phyloP scores from a whole-genome alignment of 1,140 invertebrate genomes.

The Drosophila sucinea region DNA sequence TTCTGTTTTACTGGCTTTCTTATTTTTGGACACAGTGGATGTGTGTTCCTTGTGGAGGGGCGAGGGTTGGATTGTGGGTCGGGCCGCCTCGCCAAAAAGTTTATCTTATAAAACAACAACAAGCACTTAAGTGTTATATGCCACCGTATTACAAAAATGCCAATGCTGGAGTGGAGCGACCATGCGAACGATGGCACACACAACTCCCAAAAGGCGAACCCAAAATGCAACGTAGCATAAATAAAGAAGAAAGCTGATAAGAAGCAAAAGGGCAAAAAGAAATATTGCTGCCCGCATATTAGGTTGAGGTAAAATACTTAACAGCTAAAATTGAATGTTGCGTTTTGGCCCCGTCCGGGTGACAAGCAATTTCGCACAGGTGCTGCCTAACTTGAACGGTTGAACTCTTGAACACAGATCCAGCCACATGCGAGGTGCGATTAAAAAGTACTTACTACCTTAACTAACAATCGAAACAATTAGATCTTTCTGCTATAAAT shows the following conservation, averaged over 20 bases:
- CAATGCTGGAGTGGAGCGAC: conserved; percentile 21
- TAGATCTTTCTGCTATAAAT: too few relatives aligned
- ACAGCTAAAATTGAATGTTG: conserved; percentile 75
- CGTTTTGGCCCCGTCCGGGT: conserved; percentile 52
- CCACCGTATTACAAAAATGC: conserved; percentile 78
- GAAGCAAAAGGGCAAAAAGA: conserved; percentile 48
- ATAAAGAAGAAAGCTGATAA: conserved; percentile 77
- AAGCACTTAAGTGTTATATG: conserved; percentile 81
- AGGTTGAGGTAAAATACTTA: conserved; percentile 30
- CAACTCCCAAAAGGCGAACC: conserved; percentile 31
- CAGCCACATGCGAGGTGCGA: conserved; percentile 22
- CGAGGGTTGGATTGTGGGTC: too few relatives aligned
- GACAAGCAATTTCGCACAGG: conserved; percentile 75
- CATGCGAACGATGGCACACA: too few relatives aligned
- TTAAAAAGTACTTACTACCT: background rate
- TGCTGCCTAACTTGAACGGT: conserved; percentile 43
- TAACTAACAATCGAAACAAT: too few relatives aligned
- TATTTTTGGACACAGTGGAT: conserved; percentile 26
- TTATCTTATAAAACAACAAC: conserved; percentile 82
- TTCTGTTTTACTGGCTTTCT: conserved; percentile 33
- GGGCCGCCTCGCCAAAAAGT: conserved; percentile 34
- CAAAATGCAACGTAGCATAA: conserved; percentile 74
- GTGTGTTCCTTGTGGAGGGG: conserved; percentile 32
- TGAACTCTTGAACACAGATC: conserved; percentile 10
- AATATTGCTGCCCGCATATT: conserved; percentile 73